Evolutionary conservation across 30 jellyfish, hydroid and myxozoan genomes (phyloP).

Genomic region (Cassiopea andromeda): DNA sequence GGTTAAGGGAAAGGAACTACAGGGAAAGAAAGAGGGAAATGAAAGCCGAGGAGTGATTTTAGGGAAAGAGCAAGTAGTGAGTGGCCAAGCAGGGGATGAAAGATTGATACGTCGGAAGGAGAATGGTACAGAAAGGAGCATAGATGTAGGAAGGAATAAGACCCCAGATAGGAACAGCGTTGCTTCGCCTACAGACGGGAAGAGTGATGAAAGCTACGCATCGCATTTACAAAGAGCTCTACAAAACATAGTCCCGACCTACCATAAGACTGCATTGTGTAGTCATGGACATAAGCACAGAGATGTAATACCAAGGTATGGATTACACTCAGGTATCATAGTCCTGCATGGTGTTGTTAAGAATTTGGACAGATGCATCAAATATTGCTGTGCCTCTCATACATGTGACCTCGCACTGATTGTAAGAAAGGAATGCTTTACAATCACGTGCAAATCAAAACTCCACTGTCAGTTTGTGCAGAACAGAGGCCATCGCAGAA

Average conservation of each 20-base stretch:
- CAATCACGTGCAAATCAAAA: conserved; percentile 67
- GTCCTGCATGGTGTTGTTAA: conserved; percentile 60
- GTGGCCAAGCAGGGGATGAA: background rate
- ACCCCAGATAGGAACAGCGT: background rate
- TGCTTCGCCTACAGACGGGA: background rate
- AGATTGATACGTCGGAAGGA: background rate
- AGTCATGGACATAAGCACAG: conserved; percentile 75
- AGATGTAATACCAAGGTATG: conserved; percentile 65
- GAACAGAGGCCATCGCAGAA: conserved; percentile 31
- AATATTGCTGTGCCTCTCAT: conserved; percentile 71
- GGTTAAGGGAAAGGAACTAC: conserved; percentile 41
- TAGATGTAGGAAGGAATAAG: background rate
- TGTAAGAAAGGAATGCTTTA: conserved; percentile 56
- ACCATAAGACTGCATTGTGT: conserved; percentile 73
- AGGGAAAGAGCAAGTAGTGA: background rate
- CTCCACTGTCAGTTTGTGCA: conserved; percentile 68
- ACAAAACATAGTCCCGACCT: conserved; percentile 53
- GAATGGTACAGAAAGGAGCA: background rate
- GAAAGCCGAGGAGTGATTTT: background rate
- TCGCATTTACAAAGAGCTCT: conserved; percentile 58
- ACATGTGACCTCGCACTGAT: conserved; percentile 73
- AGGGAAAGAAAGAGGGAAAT: too few relatives aligned
- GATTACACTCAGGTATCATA: conserved; percentile 70
- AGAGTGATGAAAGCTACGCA: conserved; percentile 27
- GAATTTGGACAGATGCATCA: conserved; percentile 69